Base-by-base conservation (phyloP, 35 echinoderm and acorn worm species). In the Ophioderma brevispina region DNA sequence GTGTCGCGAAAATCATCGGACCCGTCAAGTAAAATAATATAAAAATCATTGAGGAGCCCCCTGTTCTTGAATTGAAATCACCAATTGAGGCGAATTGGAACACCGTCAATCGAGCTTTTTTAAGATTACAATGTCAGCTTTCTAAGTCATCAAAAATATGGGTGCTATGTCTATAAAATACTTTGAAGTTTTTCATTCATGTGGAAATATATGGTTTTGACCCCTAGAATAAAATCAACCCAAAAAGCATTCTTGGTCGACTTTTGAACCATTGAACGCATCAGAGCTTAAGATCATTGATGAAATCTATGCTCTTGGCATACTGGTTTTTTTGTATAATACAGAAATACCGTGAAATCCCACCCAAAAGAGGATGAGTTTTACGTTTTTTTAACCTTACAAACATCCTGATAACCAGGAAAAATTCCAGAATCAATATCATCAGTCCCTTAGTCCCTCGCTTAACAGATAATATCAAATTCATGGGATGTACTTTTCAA, bases 401-500 rank as follows among this genome's bases (percentile, higher is more conserved):
- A 52, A 43, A 55, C 36, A 33, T 33, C 35, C 19, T 17, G n/a
- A 43, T 77, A 91, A 31, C 55, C 40, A 39, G 81, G 89, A 50
- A 91, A 91, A 28, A 6, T 33, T 13, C n/a, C 64, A 32, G 1
- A 5, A 59, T 85, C 25, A 43, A 85, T 75, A 55, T 14, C n/a
- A 76, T 91, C 80, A 39, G 80, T 41, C n/a, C n/a, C 84, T 77
- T 91, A 31, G 89, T 91, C n/a, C n/a, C 76, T 83, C 56, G 38
- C 76, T 50, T 0, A 91, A 36, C 89, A 91, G 76, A 84, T 46
- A 36, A 91, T 75, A 41, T 77, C 55, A 84, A 84, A 84, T 5
- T 77, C 10, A 21, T 78, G 39, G 0, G 41, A 64, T 34, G 83
- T 84, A 32, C 75, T 50, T 70, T 38, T 30, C 0, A 84, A 21